phyloP scores from a whole-genome alignment of 2,113 vertebrate genomes.

The Takifugu bimaculatus region DNA sequence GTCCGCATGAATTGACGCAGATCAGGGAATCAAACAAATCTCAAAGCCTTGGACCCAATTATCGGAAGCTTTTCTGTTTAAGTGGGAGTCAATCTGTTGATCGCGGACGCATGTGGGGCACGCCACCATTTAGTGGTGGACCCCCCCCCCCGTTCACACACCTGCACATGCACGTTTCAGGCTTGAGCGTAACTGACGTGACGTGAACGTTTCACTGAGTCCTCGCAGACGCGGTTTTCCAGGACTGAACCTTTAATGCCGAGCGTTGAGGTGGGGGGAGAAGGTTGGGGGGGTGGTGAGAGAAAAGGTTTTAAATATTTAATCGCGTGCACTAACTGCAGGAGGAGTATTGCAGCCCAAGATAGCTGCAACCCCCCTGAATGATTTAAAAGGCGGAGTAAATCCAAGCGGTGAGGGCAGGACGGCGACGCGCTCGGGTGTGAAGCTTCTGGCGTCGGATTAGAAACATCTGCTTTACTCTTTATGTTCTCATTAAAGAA shows the following conservation, averaged over 20 bases:
- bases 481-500: too few relatives aligned
- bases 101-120: not conserved
- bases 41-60: slow-evolving; percentile 18
- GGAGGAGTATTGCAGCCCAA: slow-evolving; percentile 59
- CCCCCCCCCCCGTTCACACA: not conserved
- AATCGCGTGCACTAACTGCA: slow-evolving; percentile 60
- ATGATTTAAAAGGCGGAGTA: slow-evolving; percentile 65
- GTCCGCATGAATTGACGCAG: slow-evolving; percentile 36
- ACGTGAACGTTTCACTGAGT: not conserved
- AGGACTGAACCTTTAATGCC: slow-evolving; percentile 42
- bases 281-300: not conserved
- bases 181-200: not conserved
- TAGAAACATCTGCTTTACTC: too few relatives aligned
- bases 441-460: too few relatives aligned
- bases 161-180: not conserved
- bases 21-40: slow-evolving; percentile 21
- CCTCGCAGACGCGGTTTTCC: slow-evolving; percentile 14
- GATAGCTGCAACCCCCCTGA: slow-evolving; percentile 67
- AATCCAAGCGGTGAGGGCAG: slow-evolving; percentile 47
- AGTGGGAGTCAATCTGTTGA: slow-evolving; percentile 5
- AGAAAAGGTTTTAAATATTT: slow-evolving; percentile 65
- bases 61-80: slow-evolving; percentile 9
- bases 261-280: slow-evolving; percentile 14
- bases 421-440: slow-evolving; percentile 10
- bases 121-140: not conserved